Percentiles rank a stretch among this genome's conserved stretches.
These are phyloP conservation scores for Masticophis lateralis DNA, from an alignment of 2,797 vertebrate species.

Conservation along the genomic window DNA sequence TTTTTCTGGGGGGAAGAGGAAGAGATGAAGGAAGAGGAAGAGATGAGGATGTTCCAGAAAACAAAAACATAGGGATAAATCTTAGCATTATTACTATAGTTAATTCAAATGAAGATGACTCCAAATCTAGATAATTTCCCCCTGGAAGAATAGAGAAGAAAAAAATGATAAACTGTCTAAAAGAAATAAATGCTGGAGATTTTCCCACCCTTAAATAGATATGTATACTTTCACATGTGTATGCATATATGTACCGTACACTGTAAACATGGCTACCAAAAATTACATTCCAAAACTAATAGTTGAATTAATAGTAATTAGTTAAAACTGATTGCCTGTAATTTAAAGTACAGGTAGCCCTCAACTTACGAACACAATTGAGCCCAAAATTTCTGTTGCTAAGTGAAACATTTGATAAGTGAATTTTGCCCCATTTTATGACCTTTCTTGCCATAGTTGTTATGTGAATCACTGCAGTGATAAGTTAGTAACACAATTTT, in stretches of 20 bases:
- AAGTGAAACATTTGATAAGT: neutral
- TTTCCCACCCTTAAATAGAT: neutral
- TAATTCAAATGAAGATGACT: neutral
- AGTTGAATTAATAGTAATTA: neutral
- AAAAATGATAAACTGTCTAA: neutral
- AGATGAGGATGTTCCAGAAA: neutral
- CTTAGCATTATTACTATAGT: neutral
- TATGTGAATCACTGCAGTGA: neutral
- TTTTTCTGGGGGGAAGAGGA: accelerated
- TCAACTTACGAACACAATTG: neutral
- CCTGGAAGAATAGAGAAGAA: neutral
- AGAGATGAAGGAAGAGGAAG: neutral
- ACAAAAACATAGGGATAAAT: neutral
- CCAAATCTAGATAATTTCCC: neutral
- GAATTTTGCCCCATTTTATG: neutral
- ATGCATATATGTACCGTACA: neutral
- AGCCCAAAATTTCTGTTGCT: neutral
- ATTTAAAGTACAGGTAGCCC: neutral
- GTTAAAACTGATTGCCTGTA: neutral
- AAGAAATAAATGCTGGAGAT: neutral
- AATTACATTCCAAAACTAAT: neutral
- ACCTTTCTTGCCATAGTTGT: neutral
- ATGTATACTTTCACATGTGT: neutral
- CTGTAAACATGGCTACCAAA: neutral
- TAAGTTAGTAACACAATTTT: neutral